These are phyloP conservation scores for Siphonodentalium dalli DNA, from an alignment of 2,888 invertebrate species.

Conservation along the genomic window DNA sequence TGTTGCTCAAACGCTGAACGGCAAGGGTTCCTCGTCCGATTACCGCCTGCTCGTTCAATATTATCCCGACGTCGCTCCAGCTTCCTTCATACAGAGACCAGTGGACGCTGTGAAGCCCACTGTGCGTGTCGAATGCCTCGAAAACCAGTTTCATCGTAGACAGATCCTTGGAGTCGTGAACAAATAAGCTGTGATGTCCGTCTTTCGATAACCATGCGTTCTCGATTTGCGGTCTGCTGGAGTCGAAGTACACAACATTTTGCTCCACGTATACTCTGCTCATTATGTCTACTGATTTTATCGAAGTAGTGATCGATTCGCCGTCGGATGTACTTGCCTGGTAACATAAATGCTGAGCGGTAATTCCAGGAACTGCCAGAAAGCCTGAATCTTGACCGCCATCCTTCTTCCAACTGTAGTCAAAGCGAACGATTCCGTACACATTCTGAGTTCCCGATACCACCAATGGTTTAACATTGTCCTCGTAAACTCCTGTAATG, in stretches of 20 bases:
- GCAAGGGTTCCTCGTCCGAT: conserved; percentile 14
- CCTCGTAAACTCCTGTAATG: conserved; percentile 32
- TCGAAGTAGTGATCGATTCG: conserved; percentile 20
- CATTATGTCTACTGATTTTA: conserved; percentile 32
- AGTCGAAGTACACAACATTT: conserved; percentile 24
- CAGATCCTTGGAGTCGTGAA: conserved; percentile 34
- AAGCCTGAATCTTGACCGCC: too few species aligned
- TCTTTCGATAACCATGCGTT: conserved; percentile 28
- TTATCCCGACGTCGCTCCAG: conserved; percentile 5
- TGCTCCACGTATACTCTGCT: conserved; percentile 21
- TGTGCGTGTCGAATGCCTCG: conserved; percentile 34
- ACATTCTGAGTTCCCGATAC: conserved; percentile 32
- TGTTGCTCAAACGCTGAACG: conserved; percentile 2
- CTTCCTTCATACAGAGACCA: conserved; percentile 32
- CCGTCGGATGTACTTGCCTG: conserved; percentile 26
- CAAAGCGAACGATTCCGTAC: conserved; percentile 26
- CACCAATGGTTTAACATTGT: conserved; percentile 28
- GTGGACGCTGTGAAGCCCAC: conserved; percentile 30
- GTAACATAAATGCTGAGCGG: conserved; percentile 22
- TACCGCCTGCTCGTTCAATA: too few species aligned
- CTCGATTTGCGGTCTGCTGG: conserved; percentile 28
- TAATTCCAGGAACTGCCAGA: conserved; percentile 13
- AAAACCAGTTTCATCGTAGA: conserved; percentile 33
- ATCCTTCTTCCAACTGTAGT: conserved; percentile 14
- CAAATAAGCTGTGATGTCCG: conserved; percentile 27